Conservation (phyloP, 2,797 vertebrate genomes). For the Syngnathus acus region DNA sequence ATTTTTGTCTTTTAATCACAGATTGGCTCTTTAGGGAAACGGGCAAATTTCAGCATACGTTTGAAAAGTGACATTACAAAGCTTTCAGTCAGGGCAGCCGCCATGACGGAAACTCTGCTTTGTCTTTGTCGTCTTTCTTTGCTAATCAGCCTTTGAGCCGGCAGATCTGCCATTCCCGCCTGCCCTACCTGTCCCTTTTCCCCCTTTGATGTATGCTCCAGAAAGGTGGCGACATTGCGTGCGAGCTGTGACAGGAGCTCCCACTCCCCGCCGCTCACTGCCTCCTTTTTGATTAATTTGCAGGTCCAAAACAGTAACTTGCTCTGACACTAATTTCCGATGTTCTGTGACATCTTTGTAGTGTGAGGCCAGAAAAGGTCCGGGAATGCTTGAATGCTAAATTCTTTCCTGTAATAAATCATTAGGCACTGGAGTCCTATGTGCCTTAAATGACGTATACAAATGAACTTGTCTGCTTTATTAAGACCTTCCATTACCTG, state of each 20-base stretch:
- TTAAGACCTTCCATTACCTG: slow-evolving; percentile 72
- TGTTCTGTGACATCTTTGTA: slow-evolving; percentile 65
- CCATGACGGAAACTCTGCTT: slow-evolving; percentile 39
- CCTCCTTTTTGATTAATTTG: slow-evolving; percentile 70
- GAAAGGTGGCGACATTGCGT: slow-evolving; percentile 32
- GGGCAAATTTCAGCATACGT: slow-evolving; percentile 37
- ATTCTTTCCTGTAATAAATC: slow-evolving; percentile 75
- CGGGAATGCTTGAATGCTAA: slow-evolving; percentile 62
- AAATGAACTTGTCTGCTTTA: slow-evolving; percentile 77
- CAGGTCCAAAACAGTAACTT: slow-evolving; percentile 72
- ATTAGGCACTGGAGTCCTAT: slow-evolving; percentile 69
- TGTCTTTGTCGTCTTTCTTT: slow-evolving; percentile 21
- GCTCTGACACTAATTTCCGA: slow-evolving; percentile 74
- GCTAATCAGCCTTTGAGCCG: slow-evolving; percentile 60
- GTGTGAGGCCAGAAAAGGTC: slow-evolving; percentile 43
- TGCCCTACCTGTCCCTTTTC: slow-evolving; percentile 20
- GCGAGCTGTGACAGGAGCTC: slow-evolving; percentile 36
- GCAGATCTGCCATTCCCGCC: slow-evolving; percentile 46
- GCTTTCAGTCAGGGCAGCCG: slow-evolving; percentile 30
- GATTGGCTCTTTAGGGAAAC: slow-evolving; percentile 26
- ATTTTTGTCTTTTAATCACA: slow-evolving; percentile 35
- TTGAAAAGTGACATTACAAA: slow-evolving; percentile 49
- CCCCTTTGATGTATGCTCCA: slow-evolving; percentile 54
- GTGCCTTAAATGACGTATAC: slow-evolving; percentile 73
- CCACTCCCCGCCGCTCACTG: slow-evolving; percentile 44